Evolutionary conservation across 1,140 invertebrate species (phyloP), one percentile per base, ranked within the genome.

Genomic region (Drosophila saltans): DNA sequence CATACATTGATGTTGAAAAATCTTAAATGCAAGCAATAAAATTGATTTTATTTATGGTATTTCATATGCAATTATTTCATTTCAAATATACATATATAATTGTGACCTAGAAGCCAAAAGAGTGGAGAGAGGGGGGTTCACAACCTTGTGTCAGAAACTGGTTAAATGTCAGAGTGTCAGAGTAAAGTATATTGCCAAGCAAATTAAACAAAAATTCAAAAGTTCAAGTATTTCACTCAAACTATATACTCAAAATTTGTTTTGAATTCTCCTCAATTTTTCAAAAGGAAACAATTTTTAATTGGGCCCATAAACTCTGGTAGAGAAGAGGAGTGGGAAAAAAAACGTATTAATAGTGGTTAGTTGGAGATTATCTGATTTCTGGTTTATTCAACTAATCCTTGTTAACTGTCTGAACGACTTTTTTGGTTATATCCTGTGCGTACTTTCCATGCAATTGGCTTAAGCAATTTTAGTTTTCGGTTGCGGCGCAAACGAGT

Each of bases 361-460:
- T 59, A 2, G 33, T 10, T 39, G 36, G 57, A 8, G 41, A 76
- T 76, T 77, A 77, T 77, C 74, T 70, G 73, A 77, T 77, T 77
- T 63, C 16, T 48, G 66, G 36, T 63, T 59, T 67, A 76, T 76
- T 69, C 74, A 66, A 75, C 76, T 77, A 77, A 70, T 77, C 73
- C 56, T 56, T 77, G 74, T 74, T 77, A 77, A 77, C 73, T 77
- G 69, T 75, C 77, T 57, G 56, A 52, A 36, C 64, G 67, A 75
- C 63, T 63, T 75, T 75, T 43, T 36, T 7, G 33, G 66, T 52
- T 70, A 77, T 71, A 88, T 76, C 66, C 75, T 57, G 58, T 66
- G 69, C 70, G 80, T 66, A 58, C 55, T 86, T 86, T 88, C 83
- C 80, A 88, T 80, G 83, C 83, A 86, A 88, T 85, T 85, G 82